Base-by-base conservation (phyloP, 2,797 vertebrate genomes). In the Enteromius mattozi region DNA sequence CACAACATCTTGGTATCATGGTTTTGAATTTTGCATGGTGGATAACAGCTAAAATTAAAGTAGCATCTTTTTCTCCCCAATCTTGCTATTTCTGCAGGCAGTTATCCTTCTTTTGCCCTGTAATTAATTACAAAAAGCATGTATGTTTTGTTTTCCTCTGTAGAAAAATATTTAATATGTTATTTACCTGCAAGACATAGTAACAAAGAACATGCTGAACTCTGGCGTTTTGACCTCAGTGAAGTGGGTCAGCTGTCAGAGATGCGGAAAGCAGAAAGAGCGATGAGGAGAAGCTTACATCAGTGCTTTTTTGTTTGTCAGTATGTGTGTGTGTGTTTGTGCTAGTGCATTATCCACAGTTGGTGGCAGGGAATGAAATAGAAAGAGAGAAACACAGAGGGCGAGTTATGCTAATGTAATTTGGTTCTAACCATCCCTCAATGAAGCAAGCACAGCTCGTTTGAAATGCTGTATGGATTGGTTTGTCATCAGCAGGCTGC, bases 391-490 rank as follows among this genome's bases (percentile, higher is more conserved):
- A 33, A 70, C 68, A 74, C 30, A 76, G 40, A 70, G 63, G 51
- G 54, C 17, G 69, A 85, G 47, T 84, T 86, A 81, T 83, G 61
- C 83, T 87, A 86, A 86, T 88, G 47, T 63, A 69, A 84, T 84
- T 79, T 84, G 75, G 54, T 84, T 78, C 75, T 59, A 59, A 65
- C 49, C 80, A 78, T 72, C 45, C 76, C 51, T 76, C 66, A 77
- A 56, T 78, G 74, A 70, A 86, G 74, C 76, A 51, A 33, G 74
- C 33, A 30, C 42, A 56, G 40, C 77, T 88, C 82, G 59, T 83
- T 84, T 80, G 69, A 82, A 80, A 82, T n/a, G 63, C 86, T 84
- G 40, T 79, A 84, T 82, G 86, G 85, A 91, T 89, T 83, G 79
- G 80, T 79, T 82, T 89, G 77, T 49, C 85, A 84, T 89, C 85